Evolutionary conservation across 2,113 vertebrate genomes (phyloP), one percentile per base, ranked within the genome.

Genomic region (Nycticryphes semicollaris): DNA sequence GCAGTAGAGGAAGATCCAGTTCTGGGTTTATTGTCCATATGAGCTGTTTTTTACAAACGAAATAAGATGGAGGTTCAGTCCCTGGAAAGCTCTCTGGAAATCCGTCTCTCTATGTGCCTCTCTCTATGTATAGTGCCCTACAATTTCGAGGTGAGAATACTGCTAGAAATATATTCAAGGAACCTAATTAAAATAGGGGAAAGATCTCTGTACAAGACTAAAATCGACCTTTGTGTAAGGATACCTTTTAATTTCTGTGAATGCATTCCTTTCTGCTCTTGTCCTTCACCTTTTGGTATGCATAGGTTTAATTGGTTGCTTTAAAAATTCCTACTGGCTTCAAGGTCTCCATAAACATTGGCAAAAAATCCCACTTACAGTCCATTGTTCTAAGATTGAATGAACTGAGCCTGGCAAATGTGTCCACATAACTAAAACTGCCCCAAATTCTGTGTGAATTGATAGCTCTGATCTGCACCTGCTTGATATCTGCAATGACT

Each of bases 391-490:
- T 75, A 14, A 60, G 6, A 39, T 0, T n/a, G 77, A 87, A 45
- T 76, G 35, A 7, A 7, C 54, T 21, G 69, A 86, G 47, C 9
- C 63, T 80, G 56, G 56, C 60, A 89, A 12, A 93, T 37, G 25
- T 27, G 11, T 75, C 76, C 10, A 4, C 1, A 2, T 47, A 23
- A 48, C 33, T 54, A 30, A 53, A 89, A 45, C 37, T 60, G 35
- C 64, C 60, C 31, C 30, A 81, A 27, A 66, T 45, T 69, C 15
- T 24, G 5, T n/a, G 45, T 75, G 39, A 88, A 59, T 80, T 68
- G 70, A 66, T 57, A 62, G 45, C 28, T 68, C 75, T 93, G 81
- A 77, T 70, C 87, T 72, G 74, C 85, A 87, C 90, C 92, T 93
- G 84, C 73, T 54, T 47, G 50, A 12, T 35, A 56, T 87, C 92